Evolutionary conservation across 2,888 invertebrate genomes (phyloP), one percentile per base, ranked within the genome.

Genomic region (Theretra japonica): DNA sequence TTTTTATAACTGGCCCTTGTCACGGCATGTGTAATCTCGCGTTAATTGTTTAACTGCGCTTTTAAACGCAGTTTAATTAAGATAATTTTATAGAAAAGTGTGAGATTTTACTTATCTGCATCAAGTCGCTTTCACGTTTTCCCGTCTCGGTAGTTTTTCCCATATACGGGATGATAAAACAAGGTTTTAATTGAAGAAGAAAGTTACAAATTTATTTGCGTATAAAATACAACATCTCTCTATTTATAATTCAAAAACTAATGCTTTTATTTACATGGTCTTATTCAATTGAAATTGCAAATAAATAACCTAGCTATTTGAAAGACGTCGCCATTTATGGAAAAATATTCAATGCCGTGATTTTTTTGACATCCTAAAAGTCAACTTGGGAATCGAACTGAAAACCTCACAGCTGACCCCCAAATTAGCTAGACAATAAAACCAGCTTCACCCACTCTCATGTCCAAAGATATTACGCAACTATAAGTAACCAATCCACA

Each of bases 31-130:
- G 73, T 76, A 77, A 77, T 78, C 76, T 65, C 70, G 69, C 75
- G 75, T 77, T 79, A 77, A 79, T 79, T 78, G 76, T 76, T 75
- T 76, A 76, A 77, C 73, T 72, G 74, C 59, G 74, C 77, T 77
- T 77, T 79, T 78, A 78, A 76, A 21, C 62, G 21, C 41, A 41
- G 15, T 19, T 60, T 70, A 48, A 62, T 62, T 70, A 53, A 33
- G 62, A 62, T 60, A 60, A 70, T 70, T 70, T 48, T 48, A 11
- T 60, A 65, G 53, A 70, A 70, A 41, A 65, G 62, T 62, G 62
- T 65, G 41, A 65, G 62, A 33, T 15, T 60, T 60, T 60, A 30
- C 4, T 8, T 41, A 65, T 21, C 21, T 41, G 23, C 15, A 41
- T 41, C 41, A 23, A 41, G 11, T 65, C 5, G 41, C 62, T 65